Evolutionary conservation across 53 echinoderm and acorn worm species (phyloP).

Genomic region (Astropecten irregularis): DNA sequence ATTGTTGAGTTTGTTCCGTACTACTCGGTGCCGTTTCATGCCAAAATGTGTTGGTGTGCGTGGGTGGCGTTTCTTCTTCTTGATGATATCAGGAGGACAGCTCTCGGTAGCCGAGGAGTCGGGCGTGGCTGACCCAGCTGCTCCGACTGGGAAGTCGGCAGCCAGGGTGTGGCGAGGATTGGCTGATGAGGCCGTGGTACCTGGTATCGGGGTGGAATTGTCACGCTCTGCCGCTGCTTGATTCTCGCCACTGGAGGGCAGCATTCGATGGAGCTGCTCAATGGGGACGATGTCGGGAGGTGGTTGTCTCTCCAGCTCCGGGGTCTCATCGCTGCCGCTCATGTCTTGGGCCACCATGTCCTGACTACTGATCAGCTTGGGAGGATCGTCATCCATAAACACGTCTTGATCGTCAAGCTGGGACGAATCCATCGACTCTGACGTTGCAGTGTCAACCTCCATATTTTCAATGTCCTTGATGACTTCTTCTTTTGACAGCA

Average conservation of each 20-base stretch:
- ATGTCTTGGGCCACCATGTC: conserved; percentile 35
- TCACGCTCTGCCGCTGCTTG: conserved; percentile 1
- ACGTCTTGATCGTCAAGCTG: conserved; percentile 11
- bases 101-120: conserved; percentile 40
- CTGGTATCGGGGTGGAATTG: conserved; percentile 36
- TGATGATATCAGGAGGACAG: background rate
- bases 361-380: conserved; percentile 16
- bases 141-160: conserved; percentile 45
- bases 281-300: conserved; percentile 9
- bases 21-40: conserved; percentile 18
- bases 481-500: background rate
- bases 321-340: conserved; percentile 12
- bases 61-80: conserved; percentile 20
- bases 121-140: conserved; percentile 55
- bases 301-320: background rate
- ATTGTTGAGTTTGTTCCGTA: background rate
- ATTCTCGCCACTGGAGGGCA: background rate
- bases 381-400: conserved; percentile 13
- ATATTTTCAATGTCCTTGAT: background rate
- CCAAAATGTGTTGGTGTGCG: conserved; percentile 52
- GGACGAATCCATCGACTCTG: background rate
- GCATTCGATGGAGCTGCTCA: background rate
- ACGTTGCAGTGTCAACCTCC: background rate
- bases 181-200: conserved; percentile 29
- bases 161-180: conserved; percentile 35